Base-by-base conservation (phyloP, 2,113 vertebrate genomes). In the Crotalus helleri region DNA sequence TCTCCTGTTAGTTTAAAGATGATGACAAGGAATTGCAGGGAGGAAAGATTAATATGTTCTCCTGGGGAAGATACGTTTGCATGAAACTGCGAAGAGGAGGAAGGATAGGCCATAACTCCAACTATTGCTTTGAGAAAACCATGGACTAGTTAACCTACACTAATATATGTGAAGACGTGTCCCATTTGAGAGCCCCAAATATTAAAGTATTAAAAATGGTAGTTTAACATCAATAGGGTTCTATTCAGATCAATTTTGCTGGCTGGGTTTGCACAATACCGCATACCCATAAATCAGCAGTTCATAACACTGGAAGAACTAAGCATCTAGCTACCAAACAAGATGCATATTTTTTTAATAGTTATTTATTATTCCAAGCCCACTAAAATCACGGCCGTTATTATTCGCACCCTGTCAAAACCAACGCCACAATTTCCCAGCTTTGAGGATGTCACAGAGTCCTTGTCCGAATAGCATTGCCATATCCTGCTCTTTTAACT, bases 91-190 rank as follows among this genome's bases (percentile, higher is more conserved):
- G 29, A 29, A 61, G 59, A 61, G 59, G 58, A 59, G 23, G 11
- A 69, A 33, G 61, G 29, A 15, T 15, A 69, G 29, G 29, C 29
- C 12, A 0, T n/a, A n/a, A 69, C 64, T 13, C 26, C 5, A 13
- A 29, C 64, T 44, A 8, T 9, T 21, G 74, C 33, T 81, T 17
- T 33, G 33, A 81, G 74, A 44, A 10, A 81, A 81, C 74, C 33
- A 81, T 0, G 0, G 2, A 9, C 33, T 81, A 81, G 17, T 3
- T 81, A 21, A 81, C 17, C 74, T 39, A 81, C 0, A 0, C 0
- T 57, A 55, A 57, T 57, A 17, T 39, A 39, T 81, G 69, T 44
- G 19, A 81, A 81, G 44, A 23, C 1, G 2, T 81, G 33, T 44
- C 74, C 74, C 74, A 81, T 81, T 81, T 44, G 33, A 9, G 74